phyloP scores from a whole-genome alignment of 2,113 vertebrate genomes.

The Brachyistius frenatus region DNA sequence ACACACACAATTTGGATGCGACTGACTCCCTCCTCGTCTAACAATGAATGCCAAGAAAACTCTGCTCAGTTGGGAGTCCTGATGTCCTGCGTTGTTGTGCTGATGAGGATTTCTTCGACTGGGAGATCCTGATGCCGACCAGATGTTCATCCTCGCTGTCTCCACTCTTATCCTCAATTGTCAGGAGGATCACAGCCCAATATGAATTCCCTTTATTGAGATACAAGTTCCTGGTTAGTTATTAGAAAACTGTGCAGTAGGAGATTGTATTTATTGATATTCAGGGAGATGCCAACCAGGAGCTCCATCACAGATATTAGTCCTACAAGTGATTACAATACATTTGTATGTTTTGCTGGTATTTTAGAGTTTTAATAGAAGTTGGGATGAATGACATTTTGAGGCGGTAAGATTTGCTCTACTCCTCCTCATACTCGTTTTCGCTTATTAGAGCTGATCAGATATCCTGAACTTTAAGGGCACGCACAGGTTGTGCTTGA shows the following conservation, averaged over 20 bases:
- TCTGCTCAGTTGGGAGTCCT: background rate
- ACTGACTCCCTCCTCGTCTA: conserved; percentile 19
- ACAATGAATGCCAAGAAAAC: conserved; percentile 27
- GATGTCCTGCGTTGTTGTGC: conserved; percentile 24
- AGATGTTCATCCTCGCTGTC: conserved; percentile 67
- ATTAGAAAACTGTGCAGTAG: conserved; percentile 3
- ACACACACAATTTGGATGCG: too few relatives aligned
- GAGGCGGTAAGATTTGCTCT: too few relatives aligned
- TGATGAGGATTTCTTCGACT: conserved; percentile 46
- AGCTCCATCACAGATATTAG: too few relatives aligned
- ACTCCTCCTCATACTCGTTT: too few relatives aligned
- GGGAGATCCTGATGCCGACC: conserved; percentile 57
- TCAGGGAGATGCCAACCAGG: too few relatives aligned
- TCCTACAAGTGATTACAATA: too few relatives aligned
- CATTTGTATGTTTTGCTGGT: too few relatives aligned
- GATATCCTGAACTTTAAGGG: too few relatives aligned
- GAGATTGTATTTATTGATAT: background rate
- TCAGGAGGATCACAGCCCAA: conserved; percentile 56
- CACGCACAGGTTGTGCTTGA: too few relatives aligned
- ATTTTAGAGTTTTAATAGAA: too few relatives aligned
- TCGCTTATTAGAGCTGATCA: too few relatives aligned
- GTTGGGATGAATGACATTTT: too few relatives aligned
- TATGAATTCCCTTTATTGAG: conserved; percentile 40
- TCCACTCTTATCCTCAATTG: conserved; percentile 64
- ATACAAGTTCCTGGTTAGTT: conserved; percentile 5